Percentiles rank a stretch among this genome's conserved stretches.
Conservation (phyloP, 2,888 invertebrate genomes). For the Hydroisotoma schaefferi region DNA sequence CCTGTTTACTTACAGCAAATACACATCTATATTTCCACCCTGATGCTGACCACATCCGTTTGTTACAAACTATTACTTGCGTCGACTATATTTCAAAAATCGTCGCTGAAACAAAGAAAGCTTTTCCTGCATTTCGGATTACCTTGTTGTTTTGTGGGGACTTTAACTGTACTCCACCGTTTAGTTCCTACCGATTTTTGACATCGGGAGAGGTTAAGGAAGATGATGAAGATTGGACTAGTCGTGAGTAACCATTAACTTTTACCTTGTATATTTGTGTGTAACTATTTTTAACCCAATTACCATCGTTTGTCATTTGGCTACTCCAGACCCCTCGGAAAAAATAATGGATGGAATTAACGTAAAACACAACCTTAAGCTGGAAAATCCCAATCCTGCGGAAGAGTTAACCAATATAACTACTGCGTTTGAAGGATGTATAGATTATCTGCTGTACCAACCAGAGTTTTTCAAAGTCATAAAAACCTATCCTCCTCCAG, state of each 20-base stretch:
- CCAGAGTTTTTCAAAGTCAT: conserved; percentile 51
- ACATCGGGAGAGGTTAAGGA: conserved; percentile 65
- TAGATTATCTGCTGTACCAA: conserved; percentile 90
- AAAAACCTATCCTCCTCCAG: conserved; percentile 37
- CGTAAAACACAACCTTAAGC: conserved; percentile 31
- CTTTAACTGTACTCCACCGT: conserved; percentile 82
- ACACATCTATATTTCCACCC: conserved; percentile 94
- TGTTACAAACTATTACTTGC: conserved; percentile 75
- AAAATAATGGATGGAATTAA: conserved; percentile 39
- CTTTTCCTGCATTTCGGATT: conserved; percentile 56
- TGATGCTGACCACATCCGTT: conserved; percentile 80
- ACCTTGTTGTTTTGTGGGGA: conserved; percentile 83
- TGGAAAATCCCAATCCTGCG: conserved; percentile 36
- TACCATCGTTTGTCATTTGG: not conserved
- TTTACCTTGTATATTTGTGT: not conserved
- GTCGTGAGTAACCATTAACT: conserved; percentile 57
- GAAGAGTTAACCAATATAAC: conserved; percentile 77
- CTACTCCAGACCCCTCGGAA: conserved; percentile 55
- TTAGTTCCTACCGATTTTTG: conserved; percentile 74
- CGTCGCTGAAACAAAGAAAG: conserved; percentile 49
- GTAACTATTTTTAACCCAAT: not conserved
- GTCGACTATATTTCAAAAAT: conserved; percentile 65
- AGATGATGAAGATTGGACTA: conserved; percentile 70
- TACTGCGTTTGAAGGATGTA: conserved; percentile 72
- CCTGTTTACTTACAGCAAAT: conserved; percentile 59